Evolutionary conservation across 1,140 invertebrate genomes (phyloP).

Genomic region (Helicoverpa zea): DNA sequence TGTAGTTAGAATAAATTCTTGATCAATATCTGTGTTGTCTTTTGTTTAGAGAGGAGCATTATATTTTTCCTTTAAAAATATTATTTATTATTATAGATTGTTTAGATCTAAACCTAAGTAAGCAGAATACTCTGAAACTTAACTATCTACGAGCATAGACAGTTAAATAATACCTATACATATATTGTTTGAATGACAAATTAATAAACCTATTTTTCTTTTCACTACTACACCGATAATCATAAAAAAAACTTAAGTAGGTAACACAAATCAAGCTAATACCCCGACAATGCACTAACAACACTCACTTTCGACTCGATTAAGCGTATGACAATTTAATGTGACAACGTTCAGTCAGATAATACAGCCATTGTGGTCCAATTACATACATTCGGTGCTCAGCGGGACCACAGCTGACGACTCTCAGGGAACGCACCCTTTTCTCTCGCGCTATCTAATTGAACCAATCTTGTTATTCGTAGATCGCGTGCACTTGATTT

Average conservation of each 20-base stretch:
- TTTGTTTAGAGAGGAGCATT: not conserved
- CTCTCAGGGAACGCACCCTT: conserved; percentile 60
- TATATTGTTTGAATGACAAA: no score
- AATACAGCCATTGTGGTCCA: conserved; percentile 66
- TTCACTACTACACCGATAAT: not conserved
- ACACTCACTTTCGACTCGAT: conserved; percentile 65
- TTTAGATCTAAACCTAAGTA: not conserved
- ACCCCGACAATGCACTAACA: conserved; percentile 48
- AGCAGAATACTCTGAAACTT: no score
- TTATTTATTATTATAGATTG: not conserved
- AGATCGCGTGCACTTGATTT: conserved; percentile 21
- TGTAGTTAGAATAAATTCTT: conserved; percentile 35
- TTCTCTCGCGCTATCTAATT: conserved; percentile 31
- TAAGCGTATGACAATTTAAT: conserved; percentile 73
- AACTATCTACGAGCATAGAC: no score
- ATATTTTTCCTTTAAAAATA: not conserved
- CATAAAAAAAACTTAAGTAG: not conserved
- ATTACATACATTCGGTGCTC: conserved; percentile 63
- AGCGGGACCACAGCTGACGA: conserved; percentile 69
- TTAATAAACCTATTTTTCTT: no score
- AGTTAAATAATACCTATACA: no score
- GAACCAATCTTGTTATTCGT: conserved; percentile 48
- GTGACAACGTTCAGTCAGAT: conserved; percentile 73
- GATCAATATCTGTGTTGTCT: conserved; percentile 8
- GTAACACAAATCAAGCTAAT: conserved; percentile 23